Evolutionary conservation across 2,113 vertebrate species (phyloP).

Genomic region (Apaloderma vittatum): DNA sequence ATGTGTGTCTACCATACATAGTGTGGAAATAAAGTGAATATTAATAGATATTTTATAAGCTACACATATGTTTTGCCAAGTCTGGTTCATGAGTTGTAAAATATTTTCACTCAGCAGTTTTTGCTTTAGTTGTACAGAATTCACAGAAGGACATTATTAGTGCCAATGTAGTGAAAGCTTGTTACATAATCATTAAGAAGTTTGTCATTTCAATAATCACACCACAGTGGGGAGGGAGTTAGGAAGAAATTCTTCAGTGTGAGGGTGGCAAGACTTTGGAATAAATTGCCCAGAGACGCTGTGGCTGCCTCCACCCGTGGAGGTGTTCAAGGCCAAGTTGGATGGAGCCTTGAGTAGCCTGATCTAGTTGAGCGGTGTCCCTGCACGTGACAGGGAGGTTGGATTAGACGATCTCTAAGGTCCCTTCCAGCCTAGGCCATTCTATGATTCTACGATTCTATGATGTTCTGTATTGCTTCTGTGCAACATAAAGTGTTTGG

Average conservation of each 20-base stretch:
- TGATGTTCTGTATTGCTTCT: neutral
- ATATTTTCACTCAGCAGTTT: neutral
- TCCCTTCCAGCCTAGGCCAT: too few relatives aligned
- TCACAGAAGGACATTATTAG: neutral
- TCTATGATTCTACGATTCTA: too few relatives aligned
- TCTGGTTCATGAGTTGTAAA: neutral
- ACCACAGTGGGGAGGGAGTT: neutral
- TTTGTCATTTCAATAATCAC: neutral
- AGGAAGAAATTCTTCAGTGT: too few relatives aligned
- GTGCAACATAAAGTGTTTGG: neutral
- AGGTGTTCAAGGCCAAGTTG: too few relatives aligned
- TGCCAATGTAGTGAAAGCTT: neutral
- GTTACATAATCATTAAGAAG: neutral
- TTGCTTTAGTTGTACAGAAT: neutral
- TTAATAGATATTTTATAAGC: neutral
- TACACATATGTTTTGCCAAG: neutral
- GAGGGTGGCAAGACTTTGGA: too few relatives aligned
- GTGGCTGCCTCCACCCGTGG: too few relatives aligned
- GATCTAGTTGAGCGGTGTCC: too few relatives aligned
- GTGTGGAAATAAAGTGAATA: neutral
- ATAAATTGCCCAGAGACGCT: too few relatives aligned
- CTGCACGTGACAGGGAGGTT: too few relatives aligned
- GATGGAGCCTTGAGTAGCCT: too few relatives aligned
- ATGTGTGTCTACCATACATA: neutral
- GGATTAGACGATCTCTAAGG: too few relatives aligned